A percentile compares a stretch with the other conserved stretches of the same genome.
These are phyloP conservation scores for Strigamia transsilvanica DNA, from an alignment of 2,888 invertebrate species.

Conservation along the genomic window DNA sequence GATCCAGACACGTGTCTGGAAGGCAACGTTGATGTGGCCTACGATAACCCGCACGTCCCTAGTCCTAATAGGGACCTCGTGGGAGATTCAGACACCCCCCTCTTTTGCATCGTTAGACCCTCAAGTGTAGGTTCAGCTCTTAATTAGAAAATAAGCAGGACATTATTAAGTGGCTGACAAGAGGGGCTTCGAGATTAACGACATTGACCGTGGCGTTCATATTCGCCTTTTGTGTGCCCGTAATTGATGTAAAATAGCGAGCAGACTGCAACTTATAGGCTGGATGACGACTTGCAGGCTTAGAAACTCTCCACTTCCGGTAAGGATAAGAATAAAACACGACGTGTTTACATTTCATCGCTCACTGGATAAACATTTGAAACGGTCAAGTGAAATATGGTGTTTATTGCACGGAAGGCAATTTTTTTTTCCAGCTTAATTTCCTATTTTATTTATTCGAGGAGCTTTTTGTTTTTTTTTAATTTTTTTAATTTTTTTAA, in stretches of 20 bases:
- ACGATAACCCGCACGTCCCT: neutral
- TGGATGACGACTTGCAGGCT: neutral
- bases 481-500: neutral
- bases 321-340: neutral
- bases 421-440: too few relatives aligned
- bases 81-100: conserved; percentile 26
- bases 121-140: conserved; percentile 17
- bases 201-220: conserved; percentile 7
- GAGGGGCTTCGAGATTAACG: neutral
- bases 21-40: conserved; percentile 13
- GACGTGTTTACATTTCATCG: too few relatives aligned
- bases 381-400: too few relatives aligned
- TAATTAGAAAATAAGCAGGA: conserved; percentile 44
- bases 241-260: conserved; percentile 13
- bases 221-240: neutral
- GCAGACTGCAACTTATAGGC: too few relatives aligned
- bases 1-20: conserved; percentile 44
- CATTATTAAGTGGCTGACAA: conserved; percentile 46
- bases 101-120: conserved; percentile 25
- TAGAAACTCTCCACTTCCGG: neutral
- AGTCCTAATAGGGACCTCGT: conserved; percentile 29
- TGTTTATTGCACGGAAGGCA: too few relatives aligned
- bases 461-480: too few relatives aligned
- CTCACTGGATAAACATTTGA: too few relatives aligned
- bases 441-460: too few relatives aligned